Conservation (phyloP, 2,797 vertebrate genomes). For the Diceros bicornis region DNA sequence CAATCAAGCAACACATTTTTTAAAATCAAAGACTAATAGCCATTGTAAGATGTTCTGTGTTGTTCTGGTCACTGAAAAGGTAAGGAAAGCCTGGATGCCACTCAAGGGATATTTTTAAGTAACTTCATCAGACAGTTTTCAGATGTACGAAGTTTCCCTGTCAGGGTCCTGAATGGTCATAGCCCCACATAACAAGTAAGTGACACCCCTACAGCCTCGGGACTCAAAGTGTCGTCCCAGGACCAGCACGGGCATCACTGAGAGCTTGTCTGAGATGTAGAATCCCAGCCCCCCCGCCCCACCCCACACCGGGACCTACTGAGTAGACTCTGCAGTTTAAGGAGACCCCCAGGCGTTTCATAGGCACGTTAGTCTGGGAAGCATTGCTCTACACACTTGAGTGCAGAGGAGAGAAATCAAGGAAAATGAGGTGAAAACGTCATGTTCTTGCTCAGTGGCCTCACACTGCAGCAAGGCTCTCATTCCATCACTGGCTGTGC, state of each 20-base stretch:
- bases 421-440: not conserved
- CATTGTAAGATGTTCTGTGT: not conserved
- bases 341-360: not conserved
- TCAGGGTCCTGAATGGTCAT: not conserved
- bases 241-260: not conserved
- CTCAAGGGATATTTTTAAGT: not conserved
- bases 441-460: not conserved
- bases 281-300: not conserved
- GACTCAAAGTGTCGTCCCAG: not conserved
- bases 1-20: not conserved
- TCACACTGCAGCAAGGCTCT: not conserved
- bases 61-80: not conserved
- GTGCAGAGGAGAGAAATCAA: not conserved
- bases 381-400: not conserved
- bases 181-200: not conserved
- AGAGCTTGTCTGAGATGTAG: not conserved
- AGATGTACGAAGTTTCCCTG: not conserved
- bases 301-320: not conserved
- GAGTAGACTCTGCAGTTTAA: not conserved
- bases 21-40: not conserved
- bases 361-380: not conserved
- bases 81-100: not conserved
- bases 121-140: not conserved
- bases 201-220: not conserved
- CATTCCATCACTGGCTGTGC: not conserved